Percentiles rank a stretch among this genome's conserved stretches.
These are phyloP conservation scores for Tribolium freemani DNA, from an alignment of 2,888 invertebrate species.

Conservation along the genomic window DNA sequence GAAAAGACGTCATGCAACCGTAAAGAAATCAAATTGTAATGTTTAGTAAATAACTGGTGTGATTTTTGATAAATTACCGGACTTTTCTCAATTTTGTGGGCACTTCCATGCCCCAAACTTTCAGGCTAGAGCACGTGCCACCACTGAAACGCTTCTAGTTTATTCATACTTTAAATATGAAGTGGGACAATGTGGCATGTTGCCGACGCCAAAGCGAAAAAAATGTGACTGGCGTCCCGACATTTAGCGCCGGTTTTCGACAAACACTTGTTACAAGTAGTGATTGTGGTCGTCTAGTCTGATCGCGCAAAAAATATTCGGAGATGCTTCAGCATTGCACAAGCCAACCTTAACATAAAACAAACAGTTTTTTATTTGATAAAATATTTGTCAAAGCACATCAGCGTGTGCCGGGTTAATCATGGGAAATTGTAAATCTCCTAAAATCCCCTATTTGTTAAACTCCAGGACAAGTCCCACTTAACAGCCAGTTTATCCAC, in stretches of 20 bases:
- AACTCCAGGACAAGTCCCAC: not conserved
- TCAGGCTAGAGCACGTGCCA: constrained; percentile 30
- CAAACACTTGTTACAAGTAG: constrained; percentile 28
- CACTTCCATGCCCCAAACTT: constrained; percentile 18
- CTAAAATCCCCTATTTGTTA: not conserved
- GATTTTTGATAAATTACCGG: constrained; percentile 3
- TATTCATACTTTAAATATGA: constrained; percentile 32
- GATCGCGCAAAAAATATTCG: not conserved
- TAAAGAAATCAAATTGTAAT: constrained; percentile 8
- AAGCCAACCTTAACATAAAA: not conserved
- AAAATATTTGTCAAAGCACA: not conserved
- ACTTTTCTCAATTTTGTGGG: not conserved
- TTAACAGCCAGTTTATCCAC: not conserved
- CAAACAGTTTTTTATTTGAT: not conserved
- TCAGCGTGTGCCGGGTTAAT: not conserved
- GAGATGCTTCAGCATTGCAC: not conserved
- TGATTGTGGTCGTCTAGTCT: constrained; percentile 23
- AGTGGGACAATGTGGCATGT: constrained; percentile 33
- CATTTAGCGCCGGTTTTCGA: constrained; percentile 25
- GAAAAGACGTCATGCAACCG: constrained; percentile 10
- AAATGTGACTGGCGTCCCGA: constrained; percentile 35
- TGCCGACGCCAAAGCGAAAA: constrained; percentile 38
- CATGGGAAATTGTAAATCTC: not conserved
- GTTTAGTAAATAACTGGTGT: not conserved
- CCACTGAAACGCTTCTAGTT: constrained; percentile 25